phyloP scores from a whole-genome alignment of 2,113 vertebrate species.

The Atherinomorus stipes region DNA sequence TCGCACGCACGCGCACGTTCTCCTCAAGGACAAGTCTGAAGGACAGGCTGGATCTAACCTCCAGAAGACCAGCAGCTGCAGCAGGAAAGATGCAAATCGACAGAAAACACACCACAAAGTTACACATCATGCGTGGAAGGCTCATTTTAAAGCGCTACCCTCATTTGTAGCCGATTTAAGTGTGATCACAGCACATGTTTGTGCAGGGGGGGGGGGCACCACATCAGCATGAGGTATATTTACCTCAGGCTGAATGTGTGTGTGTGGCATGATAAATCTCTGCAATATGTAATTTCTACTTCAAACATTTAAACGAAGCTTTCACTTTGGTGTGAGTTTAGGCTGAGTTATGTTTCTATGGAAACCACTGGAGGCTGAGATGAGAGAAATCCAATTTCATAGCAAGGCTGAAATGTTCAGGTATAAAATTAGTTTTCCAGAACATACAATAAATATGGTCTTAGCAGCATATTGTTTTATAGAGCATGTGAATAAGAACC shows the following conservation, averaged over 20 bases:
- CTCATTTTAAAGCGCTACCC: neutral
- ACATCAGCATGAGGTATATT: neutral
- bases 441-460: neutral
- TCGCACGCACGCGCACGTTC: conserved; percentile 31
- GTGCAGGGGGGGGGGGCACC: neutral
- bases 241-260: neutral
- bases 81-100: neutral
- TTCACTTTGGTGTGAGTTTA: neutral
- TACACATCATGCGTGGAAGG: neutral
- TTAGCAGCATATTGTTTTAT: neutral
- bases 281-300: neutral
- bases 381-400: neutral
- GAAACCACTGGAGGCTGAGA: neutral
- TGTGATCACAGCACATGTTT: neutral
- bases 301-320: neutral
- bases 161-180: conserved; percentile 4
- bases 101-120: neutral
- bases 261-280: neutral
- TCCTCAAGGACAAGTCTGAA: conserved; percentile 73
- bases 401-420: conserved; percentile 1
- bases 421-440: neutral
- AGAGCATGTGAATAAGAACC: conserved; percentile 8
- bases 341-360: neutral
- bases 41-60: conserved; percentile 58
- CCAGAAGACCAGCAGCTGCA: conserved; percentile 37